phyloP scores from a whole-genome alignment of 1,140 invertebrate genomes.

The Diorhabda elongata region DNA sequence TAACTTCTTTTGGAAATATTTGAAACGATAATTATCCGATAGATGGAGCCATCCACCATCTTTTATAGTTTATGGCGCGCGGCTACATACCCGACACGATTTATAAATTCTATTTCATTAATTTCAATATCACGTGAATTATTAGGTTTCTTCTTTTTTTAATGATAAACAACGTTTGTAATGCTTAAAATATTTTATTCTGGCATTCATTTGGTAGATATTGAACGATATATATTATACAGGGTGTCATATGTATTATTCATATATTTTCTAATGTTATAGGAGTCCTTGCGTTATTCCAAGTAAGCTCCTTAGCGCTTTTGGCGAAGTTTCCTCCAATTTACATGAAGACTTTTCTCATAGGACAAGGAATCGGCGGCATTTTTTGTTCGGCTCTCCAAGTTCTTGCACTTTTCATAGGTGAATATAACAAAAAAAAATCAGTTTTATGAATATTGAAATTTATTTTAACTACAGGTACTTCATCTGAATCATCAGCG shows the following conservation, averaged over 20 bases:
- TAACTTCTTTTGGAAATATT: no score
- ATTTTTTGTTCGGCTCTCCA: constrained; percentile 11
- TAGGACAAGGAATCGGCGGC: constrained; percentile 17
- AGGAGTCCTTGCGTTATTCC: constrained; percentile 13
- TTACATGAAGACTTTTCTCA: constrained; percentile 19
- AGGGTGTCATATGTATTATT: no score
- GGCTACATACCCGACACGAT: no score
- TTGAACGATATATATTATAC: no score
- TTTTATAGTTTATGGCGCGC: no score
- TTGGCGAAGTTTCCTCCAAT: constrained; percentile 13
- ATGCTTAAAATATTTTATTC: neutral
- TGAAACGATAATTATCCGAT: no score
- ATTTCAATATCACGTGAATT: no score
- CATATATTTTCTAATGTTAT: neutral
- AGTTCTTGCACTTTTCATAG: neutral
- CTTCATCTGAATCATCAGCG: constrained; percentile 14
- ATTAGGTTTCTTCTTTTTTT: no score
- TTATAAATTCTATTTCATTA: no score
- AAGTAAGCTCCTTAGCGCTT: constrained; percentile 12
- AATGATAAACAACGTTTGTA: no score
- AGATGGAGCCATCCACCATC: no score
- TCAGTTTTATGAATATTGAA: neutral
- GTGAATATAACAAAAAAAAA: neutral
- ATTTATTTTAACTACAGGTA: constrained; percentile 2
- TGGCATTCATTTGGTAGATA: neutral